Percentiles rank a stretch among this genome's conserved stretches.
phyloP scores from a whole-genome alignment of 2,797 vertebrate genomes.

The Schizothorax lantsangensis region DNA sequence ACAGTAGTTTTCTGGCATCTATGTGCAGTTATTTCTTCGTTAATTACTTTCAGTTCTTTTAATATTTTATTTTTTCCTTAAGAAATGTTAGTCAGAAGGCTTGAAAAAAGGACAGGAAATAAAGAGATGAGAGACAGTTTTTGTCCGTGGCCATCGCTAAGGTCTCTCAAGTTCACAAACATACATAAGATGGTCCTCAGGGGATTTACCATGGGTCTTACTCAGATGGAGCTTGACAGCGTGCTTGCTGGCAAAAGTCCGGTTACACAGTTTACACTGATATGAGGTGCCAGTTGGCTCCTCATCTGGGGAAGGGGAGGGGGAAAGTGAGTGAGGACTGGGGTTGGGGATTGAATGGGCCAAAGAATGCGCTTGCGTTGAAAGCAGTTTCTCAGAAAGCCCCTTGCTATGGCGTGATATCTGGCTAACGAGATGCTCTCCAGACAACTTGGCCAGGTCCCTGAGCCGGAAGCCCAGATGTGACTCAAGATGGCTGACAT shows the following conservation, averaged over 20 bases:
- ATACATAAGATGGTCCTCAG: constrained; percentile 98
- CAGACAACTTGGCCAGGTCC: constrained; percentile 95
- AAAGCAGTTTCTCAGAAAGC: constrained; percentile 92
- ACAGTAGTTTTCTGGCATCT: constrained; percentile 93
- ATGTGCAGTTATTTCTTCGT: constrained; percentile 85
- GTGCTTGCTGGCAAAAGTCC: constrained; percentile 99
- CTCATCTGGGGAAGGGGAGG: constrained; percentile 86
- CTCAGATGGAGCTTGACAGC: constrained; percentile 99
- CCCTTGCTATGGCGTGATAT: constrained; percentile 92
- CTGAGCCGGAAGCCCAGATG: constrained; percentile 97
- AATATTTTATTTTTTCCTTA: constrained; percentile 64
- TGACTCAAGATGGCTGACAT: constrained; percentile 97
- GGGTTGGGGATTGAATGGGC: constrained; percentile 77
- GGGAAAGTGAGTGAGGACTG: constrained; percentile 73
- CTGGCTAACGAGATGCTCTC: constrained; percentile 93
- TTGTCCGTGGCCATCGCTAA: constrained; percentile 83
- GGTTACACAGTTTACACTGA: constrained; percentile 99
- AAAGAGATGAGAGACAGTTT: constrained; percentile 66
- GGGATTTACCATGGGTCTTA: constrained; percentile 98
- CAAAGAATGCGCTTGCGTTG: constrained; percentile 77
- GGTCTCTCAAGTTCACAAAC: constrained; percentile 96
- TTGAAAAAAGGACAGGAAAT: constrained; percentile 66
- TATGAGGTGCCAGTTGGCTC: constrained; percentile 87
- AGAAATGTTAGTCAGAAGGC: constrained; percentile 78
- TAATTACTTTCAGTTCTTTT: constrained; percentile 68